Conservation (phyloP, 2,113 vertebrate genomes). For the Ginglymostoma cirratum region DNA sequence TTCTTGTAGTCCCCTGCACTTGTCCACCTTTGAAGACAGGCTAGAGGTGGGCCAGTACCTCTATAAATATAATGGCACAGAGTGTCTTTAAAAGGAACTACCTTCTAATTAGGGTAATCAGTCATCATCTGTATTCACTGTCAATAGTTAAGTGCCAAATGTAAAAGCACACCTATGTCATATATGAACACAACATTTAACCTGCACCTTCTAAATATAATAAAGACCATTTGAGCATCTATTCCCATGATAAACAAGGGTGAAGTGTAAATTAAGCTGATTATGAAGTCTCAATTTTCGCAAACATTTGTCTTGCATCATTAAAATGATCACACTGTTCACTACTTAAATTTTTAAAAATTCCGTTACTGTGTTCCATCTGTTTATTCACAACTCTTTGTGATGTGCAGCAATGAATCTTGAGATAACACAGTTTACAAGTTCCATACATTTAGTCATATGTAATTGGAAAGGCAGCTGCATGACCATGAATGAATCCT, state of each 20-base stretch:
- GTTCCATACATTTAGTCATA: too few species aligned
- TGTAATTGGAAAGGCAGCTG: not conserved
- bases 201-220: not conserved
- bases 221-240: not conserved
- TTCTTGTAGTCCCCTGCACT: not conserved
- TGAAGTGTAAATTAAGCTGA: not conserved
- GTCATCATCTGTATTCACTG: not conserved
- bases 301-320: not conserved
- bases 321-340: not conserved
- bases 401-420: not conserved
- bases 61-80: not conserved
- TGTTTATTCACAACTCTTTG: not conserved
- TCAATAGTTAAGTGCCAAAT: not conserved
- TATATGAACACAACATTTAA: not conserved
- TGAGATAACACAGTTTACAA: not conserved
- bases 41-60: not conserved
- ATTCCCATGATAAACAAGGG: not conserved
- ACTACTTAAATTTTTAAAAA: too few species aligned
- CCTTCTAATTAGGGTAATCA: not conserved
- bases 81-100: not conserved
- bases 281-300: not conserved
- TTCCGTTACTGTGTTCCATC: not conserved
- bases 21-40: not conserved
- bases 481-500: too few species aligned
- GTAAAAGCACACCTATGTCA: not conserved